Base-by-base conservation (phyloP, 1,140 invertebrate genomes). In the Chrysoperla carnea region DNA sequence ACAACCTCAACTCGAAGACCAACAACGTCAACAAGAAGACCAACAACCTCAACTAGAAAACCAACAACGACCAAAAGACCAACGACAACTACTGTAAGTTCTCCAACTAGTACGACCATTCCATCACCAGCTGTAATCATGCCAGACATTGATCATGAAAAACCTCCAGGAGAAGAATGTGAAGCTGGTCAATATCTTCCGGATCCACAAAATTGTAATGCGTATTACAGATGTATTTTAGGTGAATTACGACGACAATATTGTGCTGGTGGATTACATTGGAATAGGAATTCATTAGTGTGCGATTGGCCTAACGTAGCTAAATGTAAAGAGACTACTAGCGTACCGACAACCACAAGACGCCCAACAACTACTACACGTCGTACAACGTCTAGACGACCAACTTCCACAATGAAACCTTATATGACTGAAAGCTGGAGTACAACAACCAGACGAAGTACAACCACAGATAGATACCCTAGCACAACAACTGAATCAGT, bases 291-390 rank as follows among this genome's bases (percentile, higher is more conserved):
- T 4, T 61, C 62, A 11, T 64, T 66, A n/a, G 62, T 73, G 6
- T 89, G 84, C 48, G 84, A 90, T 53, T 88, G 84, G 84, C 83
- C 84, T 2, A 62, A 62, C 12, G 63, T 64, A 9, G 82, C 78
- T 1, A 76, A 78, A 50, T 88, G 84, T 53, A 62, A 65, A 51
- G 54, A 58, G 47, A 45, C 31, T 2, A 7, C 11, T 38, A 7
- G 40, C 39, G 29, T 36, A 9, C 48, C 48, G 4, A 45, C 37
- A 15, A 12, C 27, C 1, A 29, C 17, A 2, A 38, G 11, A 9
- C 8, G 43, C n/a, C 40, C 37, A 8, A 43, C 44, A 1, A 40
- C 49, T 14, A 39, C 23, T 8, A 12, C 33, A 17, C n/a, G 38
- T 23, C 17, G 17, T 23, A 23, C 17, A 23, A 23, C 17, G 17